These are phyloP conservation scores for Boleophthalmus pectinirostris DNA, from an alignment of 2,113 vertebrate species.

Conservation along the genomic window DNA sequence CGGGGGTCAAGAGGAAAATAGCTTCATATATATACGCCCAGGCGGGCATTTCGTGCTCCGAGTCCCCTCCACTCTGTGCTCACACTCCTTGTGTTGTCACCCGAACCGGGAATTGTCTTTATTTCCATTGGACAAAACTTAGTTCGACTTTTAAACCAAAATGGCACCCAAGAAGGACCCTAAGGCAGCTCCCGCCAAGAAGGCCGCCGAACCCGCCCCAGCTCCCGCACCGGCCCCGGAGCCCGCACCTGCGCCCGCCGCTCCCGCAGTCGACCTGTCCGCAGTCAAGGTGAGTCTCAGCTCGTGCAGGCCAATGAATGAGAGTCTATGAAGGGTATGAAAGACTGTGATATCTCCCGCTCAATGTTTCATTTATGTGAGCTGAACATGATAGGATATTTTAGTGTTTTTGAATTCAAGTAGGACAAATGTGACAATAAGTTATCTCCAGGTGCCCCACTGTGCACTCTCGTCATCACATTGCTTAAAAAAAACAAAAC, in stretches of 20 bases:
- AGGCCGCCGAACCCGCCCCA: conserved; percentile 63
- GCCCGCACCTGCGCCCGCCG: conserved; percentile 49
- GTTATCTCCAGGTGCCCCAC: neutral
- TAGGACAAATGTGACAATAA: neutral
- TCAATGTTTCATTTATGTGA: neutral
- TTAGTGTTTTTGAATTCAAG: neutral
- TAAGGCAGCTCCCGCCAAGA: conserved; percentile 74
- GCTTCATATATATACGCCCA: conserved; percentile 78
- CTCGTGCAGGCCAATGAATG: neutral
- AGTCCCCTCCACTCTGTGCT: conserved; percentile 73
- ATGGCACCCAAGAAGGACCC: conserved; percentile 84
- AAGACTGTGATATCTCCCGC: neutral
- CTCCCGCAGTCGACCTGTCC: conserved; percentile 70
- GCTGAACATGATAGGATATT: neutral
- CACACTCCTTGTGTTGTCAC: conserved; percentile 67
- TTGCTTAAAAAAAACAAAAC: neutral
- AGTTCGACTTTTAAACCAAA: conserved; percentile 43
- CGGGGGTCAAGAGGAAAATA: conserved; percentile 67
- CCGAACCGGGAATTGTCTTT: conserved; percentile 64
- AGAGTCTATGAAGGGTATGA: neutral
- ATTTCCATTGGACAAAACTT: conserved; percentile 40
- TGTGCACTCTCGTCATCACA: neutral
- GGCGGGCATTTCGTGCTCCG: conserved; percentile 58
- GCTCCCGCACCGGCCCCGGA: conserved; percentile 59
- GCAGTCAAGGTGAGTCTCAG: conserved; percentile 68